Evolutionary conservation across 2,113 vertebrate species (phyloP).

Genomic region (Pelecanoides urinatrix): DNA sequence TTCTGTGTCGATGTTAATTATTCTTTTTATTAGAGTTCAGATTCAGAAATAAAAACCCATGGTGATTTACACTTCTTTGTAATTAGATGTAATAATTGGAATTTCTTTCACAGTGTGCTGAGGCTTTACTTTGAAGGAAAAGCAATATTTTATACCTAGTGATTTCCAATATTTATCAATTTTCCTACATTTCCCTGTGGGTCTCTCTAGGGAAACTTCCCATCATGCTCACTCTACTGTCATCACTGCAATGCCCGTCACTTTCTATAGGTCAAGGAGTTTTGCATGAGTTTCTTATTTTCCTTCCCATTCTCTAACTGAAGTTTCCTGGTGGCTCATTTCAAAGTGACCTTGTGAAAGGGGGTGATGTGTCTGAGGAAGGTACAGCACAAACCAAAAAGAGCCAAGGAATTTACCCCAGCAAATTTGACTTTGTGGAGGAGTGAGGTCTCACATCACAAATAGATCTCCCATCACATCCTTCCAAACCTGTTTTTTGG

Average conservation of each 20-base stretch:
- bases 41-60: not conserved
- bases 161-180: not conserved
- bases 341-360: not conserved
- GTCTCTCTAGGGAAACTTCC: not conserved
- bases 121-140: not conserved
- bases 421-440: not conserved
- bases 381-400: not conserved
- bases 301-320: not conserved
- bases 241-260: not conserved
- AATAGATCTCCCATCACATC: not conserved
- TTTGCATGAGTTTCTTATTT: not conserved
- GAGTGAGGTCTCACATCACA: not conserved
- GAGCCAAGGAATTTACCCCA: not conserved
- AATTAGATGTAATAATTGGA: not conserved
- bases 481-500: not conserved
- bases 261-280: not conserved
- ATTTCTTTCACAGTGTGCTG: not conserved
- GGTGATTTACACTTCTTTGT: not conserved
- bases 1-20: slow-evolving; percentile 6
- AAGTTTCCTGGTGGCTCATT: not conserved
- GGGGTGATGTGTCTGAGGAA: not conserved
- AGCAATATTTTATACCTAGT: not conserved
- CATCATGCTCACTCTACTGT: not conserved
- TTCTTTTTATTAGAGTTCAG: not conserved
- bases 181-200: not conserved